These are phyloP conservation scores for Sinopyrophorus schimmeli DNA, from an alignment of 2,888 invertebrate species.

Conservation along the genomic window DNA sequence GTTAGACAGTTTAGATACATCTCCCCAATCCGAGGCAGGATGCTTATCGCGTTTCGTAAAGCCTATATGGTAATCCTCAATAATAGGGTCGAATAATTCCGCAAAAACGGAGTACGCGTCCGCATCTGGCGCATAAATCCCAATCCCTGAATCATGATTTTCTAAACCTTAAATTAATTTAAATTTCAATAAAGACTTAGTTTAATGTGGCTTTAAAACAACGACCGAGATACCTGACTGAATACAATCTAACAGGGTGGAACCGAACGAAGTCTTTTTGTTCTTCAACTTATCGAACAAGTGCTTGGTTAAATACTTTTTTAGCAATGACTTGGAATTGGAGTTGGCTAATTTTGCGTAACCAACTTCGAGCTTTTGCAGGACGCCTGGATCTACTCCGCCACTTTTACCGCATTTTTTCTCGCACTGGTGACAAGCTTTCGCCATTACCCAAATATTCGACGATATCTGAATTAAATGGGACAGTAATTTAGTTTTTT, in stretches of 20 bases:
- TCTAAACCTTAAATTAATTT: conserved; percentile 57
- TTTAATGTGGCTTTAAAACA: not conserved
- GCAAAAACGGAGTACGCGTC: conserved; percentile 68
- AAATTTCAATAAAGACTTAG: not conserved
- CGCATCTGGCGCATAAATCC: conserved; percentile 69
- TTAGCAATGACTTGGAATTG: conserved; percentile 64
- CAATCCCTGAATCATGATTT: conserved; percentile 68
- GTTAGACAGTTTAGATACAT: conserved; percentile 58
- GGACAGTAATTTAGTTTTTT: not conserved
- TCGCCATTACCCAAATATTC: conserved; percentile 19
- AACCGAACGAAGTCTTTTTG: conserved; percentile 62
- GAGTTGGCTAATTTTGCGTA: conserved; percentile 56
- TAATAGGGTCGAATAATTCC: conserved; percentile 68
- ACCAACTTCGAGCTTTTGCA: conserved; percentile 57
- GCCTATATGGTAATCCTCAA: conserved; percentile 68
- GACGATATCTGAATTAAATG: no score
- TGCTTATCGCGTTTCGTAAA: conserved; percentile 62
- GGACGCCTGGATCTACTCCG: conserved; percentile 51
- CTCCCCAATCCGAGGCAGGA: conserved; percentile 65
- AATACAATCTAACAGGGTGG: conserved; percentile 66
- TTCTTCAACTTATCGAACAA: conserved; percentile 61
- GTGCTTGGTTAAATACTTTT: conserved; percentile 62
- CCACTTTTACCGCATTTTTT: conserved; percentile 41
- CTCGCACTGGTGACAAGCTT: conserved; percentile 35
- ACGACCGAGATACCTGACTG: conserved; percentile 60